phyloP scores from a whole-genome alignment of 1,140 invertebrate species.

The Bradynema listronoti region DNA sequence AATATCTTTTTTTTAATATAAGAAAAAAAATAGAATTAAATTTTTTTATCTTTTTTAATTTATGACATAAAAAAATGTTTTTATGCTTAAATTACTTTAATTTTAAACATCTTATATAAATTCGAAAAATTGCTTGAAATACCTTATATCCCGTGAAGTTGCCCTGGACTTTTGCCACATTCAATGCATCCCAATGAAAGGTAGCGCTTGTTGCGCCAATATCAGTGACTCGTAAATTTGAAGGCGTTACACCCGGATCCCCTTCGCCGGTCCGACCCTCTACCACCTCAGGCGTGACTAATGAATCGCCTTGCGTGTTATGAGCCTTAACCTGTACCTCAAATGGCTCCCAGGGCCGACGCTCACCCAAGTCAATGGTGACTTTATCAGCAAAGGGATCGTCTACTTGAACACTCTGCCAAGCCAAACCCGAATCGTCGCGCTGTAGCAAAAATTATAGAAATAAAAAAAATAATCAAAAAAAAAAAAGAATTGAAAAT shows the following conservation, averaged over 20 bases:
- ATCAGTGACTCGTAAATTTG: constrained; percentile 42
- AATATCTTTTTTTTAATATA: no score
- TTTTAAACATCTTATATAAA: no score
- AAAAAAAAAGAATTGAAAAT: constrained; percentile 1
- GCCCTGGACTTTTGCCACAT: constrained; percentile 62
- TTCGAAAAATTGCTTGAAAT: constrained; percentile 13
- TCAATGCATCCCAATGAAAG: constrained; percentile 54
- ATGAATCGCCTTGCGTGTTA: constrained; percentile 79
- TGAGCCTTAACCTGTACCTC: constrained; percentile 65
- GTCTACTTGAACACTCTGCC: constrained; percentile 42
- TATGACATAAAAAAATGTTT: no score
- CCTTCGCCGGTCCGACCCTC: constrained; percentile 64
- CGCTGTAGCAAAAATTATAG: constrained; percentile 2
- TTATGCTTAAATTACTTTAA: no score
- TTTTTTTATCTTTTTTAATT: no score
- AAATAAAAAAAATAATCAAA: background rate
- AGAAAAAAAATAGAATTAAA: no score
- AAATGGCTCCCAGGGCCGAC: constrained; percentile 47
- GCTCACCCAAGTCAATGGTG: constrained; percentile 49
- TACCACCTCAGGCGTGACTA: constrained; percentile 74
- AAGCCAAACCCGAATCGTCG: constrained; percentile 10
- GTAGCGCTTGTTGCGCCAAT: constrained; percentile 45
- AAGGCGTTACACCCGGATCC: constrained; percentile 43
- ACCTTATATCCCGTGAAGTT: constrained; percentile 86
- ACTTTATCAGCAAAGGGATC: constrained; percentile 48